These are phyloP conservation scores for Caenorhabditis sinica DNA, from an alignment of 2,888 invertebrate genomes.

Conservation along the genomic window DNA sequence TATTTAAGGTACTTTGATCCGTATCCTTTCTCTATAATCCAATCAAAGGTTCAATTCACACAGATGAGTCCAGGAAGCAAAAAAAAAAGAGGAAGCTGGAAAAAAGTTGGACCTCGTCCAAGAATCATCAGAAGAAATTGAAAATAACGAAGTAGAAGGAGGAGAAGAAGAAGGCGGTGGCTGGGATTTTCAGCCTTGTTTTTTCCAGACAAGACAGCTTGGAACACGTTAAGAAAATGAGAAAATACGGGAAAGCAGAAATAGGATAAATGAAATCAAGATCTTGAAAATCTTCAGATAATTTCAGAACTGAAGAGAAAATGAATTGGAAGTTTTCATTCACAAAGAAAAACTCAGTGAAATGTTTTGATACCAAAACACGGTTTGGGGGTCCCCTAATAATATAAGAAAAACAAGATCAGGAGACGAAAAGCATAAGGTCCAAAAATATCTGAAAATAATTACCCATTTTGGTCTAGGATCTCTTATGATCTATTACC, in stretches of 20 bases:
- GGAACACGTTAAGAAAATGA: conserved; percentile 30
- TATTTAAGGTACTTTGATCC: conserved; percentile 4
- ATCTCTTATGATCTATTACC: conserved; percentile 11
- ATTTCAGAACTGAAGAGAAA: neutral
- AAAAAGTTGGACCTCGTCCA: conserved; percentile 13
- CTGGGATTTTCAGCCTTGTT: conserved; percentile 17
- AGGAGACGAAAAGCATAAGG: neutral
- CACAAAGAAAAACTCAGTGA: no score
- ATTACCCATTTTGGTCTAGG: neutral
- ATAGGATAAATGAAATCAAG: conserved; percentile 15
- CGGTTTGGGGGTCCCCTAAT: neutral
- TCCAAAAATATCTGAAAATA: neutral
- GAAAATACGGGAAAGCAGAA: conserved; percentile 5
- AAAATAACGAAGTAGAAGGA: conserved; percentile 2
- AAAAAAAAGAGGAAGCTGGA: neutral
- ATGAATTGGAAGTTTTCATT: neutral
- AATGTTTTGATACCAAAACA: no score
- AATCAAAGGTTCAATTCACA: conserved; percentile 25
- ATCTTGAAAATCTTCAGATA: conserved; percentile 5
- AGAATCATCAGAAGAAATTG: conserved; percentile 13
- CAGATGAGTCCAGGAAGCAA: conserved; percentile 18
- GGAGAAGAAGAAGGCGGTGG: no score
- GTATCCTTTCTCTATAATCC: conserved; percentile 8
- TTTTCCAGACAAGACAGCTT: conserved; percentile 1
- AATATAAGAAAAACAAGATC: neutral